Conservation (phyloP, 2,797 vertebrate genomes). For the Crax fasciolata region DNA sequence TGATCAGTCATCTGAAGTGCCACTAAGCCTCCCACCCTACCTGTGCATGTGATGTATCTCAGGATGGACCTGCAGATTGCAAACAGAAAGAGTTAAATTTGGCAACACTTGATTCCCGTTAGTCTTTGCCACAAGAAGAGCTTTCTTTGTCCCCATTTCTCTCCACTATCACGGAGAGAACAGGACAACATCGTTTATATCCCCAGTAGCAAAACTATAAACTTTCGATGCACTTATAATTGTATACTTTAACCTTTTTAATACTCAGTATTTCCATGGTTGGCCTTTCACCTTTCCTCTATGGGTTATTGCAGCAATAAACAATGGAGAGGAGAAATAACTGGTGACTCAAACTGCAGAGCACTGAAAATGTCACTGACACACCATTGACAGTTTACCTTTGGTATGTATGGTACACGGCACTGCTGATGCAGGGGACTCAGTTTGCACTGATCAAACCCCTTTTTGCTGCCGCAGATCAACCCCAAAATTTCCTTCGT, state of each 20-base stretch:
- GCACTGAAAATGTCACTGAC: constrained; percentile 30
- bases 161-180: not conserved
- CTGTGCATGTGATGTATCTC: not conserved
- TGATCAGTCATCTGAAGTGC: not conserved
- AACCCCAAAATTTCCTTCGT: not conserved
- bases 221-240: constrained; percentile 23
- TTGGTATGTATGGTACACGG: not conserved
- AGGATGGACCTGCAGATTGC: not conserved
- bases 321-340: constrained; percentile 15
- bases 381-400: not conserved
- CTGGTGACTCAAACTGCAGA: not conserved
- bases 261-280: constrained; percentile 40
- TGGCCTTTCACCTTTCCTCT: constrained; percentile 48
- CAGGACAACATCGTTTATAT: not conserved
- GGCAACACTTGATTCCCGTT: not conserved
- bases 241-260: constrained; percentile 46
- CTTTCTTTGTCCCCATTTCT: not conserved
- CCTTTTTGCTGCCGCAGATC: not conserved
- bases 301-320: constrained; percentile 12
- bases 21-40: not conserved
- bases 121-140: not conserved
- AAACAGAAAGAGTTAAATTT: not conserved
- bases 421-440: not conserved
- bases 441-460: not conserved
- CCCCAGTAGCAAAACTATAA: not conserved